Base-by-base conservation (phyloP, 1,140 invertebrate genomes). In the Dysdera silvatica region DNA sequence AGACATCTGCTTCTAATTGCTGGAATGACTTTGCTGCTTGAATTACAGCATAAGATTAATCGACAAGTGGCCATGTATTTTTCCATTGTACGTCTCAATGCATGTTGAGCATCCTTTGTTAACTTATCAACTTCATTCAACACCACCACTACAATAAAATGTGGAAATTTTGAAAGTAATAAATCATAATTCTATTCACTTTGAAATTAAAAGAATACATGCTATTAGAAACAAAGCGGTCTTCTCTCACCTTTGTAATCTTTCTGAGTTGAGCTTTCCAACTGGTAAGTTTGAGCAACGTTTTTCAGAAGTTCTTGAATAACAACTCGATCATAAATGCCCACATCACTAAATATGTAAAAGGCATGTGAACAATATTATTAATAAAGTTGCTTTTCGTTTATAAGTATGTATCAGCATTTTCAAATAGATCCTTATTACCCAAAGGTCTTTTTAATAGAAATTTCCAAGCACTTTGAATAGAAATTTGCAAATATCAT, bases 51-150 rank as follows among this genome's bases (percentile, higher is more conserved):
- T 1, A 99, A 79, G 72, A 99, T 95, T 0, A 99, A 77, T 29
- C 97, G 84, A 77, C 97, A 99, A 8, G 93, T 95, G 16, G 84
- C 79, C 62, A 96, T 88, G 76, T 99, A 99, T 72, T 99, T 99
- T 77, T 99, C 97, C 96, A 99, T 99, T 1, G 97, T 99, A 61
- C 97, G 80, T 69, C 97, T 83, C 41, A 99, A 76, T 0, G 94
- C 95, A 77, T 99, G 95, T 74, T 99, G 97, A 1, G 97, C 97
- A 80, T 98, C 95, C 75, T 91, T 94, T 1, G 92, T 92, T n/a
- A 99, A 77, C 53, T 88, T 85, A 76, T 99, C 95, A 0, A 95
- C 95, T 77, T 98, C 95, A 63, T 89, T 92, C 35, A 99, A 75
- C 4, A 99, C 82, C 16, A 99, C 87, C n/a, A n/a, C n/a, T n/a